A percentile compares a stretch with the other conserved stretches of the same genome.
Conservation (phyloP, 2,113 vertebrate genomes). For the Planiliza haematocheilus region DNA sequence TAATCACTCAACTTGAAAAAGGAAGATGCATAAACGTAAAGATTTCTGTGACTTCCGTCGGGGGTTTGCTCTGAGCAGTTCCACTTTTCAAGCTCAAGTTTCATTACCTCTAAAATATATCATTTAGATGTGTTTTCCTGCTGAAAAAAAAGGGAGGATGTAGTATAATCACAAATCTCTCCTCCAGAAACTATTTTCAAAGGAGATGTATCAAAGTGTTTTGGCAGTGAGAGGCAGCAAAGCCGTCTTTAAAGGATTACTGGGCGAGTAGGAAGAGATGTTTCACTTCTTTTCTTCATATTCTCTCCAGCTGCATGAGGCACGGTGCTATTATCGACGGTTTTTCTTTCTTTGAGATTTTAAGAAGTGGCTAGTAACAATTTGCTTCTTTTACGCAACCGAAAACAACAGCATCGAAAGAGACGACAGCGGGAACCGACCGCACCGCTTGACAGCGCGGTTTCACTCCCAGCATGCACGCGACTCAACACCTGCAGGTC, state of each 20-base stretch:
- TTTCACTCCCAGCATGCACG: slow-evolving; percentile 27
- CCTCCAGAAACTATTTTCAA: slow-evolving; percentile 55
- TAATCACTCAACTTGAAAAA: no score
- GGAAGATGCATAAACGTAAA: neutral
- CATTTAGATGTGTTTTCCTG: slow-evolving; percentile 5
- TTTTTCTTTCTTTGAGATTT: slow-evolving; percentile 13
- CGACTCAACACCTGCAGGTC: slow-evolving; percentile 59
- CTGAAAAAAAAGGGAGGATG: slow-evolving; percentile 20
- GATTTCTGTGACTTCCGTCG: slow-evolving; percentile 12
- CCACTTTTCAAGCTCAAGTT: neutral
- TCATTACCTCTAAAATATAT: slow-evolving; percentile 21
- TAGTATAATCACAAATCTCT: slow-evolving; percentile 37
- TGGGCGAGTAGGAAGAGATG: slow-evolving; percentile 59
- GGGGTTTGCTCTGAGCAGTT: slow-evolving; percentile 14
- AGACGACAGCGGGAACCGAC: slow-evolving; percentile 15
- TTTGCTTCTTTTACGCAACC: slow-evolving; percentile 6
- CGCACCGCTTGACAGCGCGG: slow-evolving; percentile 15
- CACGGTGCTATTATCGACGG: slow-evolving; percentile 13
- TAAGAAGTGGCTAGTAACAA: neutral
- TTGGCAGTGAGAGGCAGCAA: slow-evolving; percentile 54
- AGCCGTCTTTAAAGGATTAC: slow-evolving; percentile 65
- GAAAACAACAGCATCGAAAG: slow-evolving; percentile 11
- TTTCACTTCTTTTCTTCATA: slow-evolving; percentile 35
- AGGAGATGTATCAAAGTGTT: slow-evolving; percentile 56
- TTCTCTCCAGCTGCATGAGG: slow-evolving; percentile 29